phyloP scores from a whole-genome alignment of 2,113 vertebrate species.

The Stercorarius parasiticus region DNA sequence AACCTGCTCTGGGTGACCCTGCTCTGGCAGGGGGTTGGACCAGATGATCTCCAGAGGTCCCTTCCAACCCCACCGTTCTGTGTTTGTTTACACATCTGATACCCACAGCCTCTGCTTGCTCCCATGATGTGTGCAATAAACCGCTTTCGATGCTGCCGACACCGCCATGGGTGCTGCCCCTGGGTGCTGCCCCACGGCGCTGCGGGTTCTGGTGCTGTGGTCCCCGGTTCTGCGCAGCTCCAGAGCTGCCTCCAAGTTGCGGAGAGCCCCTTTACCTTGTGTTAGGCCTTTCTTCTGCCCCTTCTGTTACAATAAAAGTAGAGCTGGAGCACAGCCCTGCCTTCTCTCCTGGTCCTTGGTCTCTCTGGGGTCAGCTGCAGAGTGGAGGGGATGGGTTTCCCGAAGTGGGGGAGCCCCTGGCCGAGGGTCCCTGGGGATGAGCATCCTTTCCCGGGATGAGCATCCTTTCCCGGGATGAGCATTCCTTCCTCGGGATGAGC shows the following conservation, averaged over 20 bases:
- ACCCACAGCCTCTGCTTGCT: neutral
- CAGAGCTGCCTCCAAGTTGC: neutral
- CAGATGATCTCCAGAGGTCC: neutral
- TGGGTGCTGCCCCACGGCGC: neutral
- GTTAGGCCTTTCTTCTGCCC: neutral
- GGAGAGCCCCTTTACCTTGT: neutral
- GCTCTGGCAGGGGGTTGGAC: neutral
- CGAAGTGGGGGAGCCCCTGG: too few species aligned
- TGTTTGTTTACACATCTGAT: neutral
- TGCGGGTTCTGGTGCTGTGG: neutral
- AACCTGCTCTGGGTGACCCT: neutral
- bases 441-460: too few species aligned
- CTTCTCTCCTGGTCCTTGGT: neutral
- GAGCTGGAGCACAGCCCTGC: neutral
- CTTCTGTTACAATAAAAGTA: constrained; percentile 52
- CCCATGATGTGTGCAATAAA: neutral
- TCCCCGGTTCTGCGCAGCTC: neutral
- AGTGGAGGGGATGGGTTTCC: neutral
- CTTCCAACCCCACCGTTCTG: neutral
- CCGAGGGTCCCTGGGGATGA: neutral
- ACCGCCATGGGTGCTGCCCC: neutral
- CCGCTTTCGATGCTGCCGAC: neutral
- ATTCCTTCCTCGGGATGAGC: too few species aligned
- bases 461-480: too few species aligned
- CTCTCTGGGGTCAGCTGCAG: neutral